A percentile compares a stretch with the other conserved stretches of the same genome.
These are phyloP conservation scores for Grantiella picta DNA, from an alignment of 2,113 vertebrate species.

Conservation along the genomic window DNA sequence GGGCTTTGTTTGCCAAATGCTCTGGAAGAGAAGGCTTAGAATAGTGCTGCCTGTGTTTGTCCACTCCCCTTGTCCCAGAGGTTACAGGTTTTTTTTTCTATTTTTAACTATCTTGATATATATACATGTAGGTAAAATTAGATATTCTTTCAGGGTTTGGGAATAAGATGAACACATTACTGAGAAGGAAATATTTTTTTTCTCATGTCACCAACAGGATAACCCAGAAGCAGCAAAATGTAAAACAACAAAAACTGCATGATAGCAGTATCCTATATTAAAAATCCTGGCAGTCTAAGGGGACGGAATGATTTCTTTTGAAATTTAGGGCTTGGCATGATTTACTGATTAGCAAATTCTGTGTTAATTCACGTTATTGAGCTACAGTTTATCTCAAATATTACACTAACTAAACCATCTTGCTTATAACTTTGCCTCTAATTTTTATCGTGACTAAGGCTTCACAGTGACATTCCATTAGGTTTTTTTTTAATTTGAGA, in stretches of 20 bases:
- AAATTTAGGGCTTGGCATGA: background rate
- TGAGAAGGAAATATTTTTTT: background rate
- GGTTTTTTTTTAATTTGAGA: background rate
- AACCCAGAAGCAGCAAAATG: background rate
- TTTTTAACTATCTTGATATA: background rate
- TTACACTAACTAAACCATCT: background rate
- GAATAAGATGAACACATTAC: background rate
- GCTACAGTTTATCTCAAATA: background rate
- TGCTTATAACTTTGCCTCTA: background rate
- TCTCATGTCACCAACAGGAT: background rate
- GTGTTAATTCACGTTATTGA: background rate
- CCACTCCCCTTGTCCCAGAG: background rate
- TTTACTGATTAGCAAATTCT: background rate
- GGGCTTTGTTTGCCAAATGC: constrained; percentile 2
- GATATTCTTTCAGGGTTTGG: background rate
- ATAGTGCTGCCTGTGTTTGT: background rate
- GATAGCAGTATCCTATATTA: background rate
- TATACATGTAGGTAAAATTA: background rate
- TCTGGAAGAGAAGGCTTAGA: background rate
- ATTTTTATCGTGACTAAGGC: background rate
- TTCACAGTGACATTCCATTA: background rate
- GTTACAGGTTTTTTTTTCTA: background rate
- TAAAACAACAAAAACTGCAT: background rate
- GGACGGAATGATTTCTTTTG: background rate
- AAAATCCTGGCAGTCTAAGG: background rate